These are phyloP conservation scores for Zeuzera pyrina DNA, from an alignment of 2,888 invertebrate genomes.

Conservation along the genomic window DNA sequence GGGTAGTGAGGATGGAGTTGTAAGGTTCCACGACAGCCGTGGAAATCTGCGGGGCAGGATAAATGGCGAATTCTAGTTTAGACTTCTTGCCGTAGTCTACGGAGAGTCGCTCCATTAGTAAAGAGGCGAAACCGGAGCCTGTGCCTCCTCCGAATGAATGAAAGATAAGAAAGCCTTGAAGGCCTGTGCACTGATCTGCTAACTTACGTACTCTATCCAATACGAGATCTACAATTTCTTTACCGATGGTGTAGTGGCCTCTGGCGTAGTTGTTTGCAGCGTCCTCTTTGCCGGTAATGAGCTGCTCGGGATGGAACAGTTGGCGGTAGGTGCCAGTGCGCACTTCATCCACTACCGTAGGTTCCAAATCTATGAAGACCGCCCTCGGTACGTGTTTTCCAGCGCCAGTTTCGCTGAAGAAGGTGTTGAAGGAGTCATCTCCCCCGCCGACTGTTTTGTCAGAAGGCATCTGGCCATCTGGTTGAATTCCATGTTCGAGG, in stretches of 20 bases:
- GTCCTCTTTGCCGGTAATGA: slow-evolving; percentile 96
- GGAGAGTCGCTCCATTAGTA: slow-evolving; percentile 95
- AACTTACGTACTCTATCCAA: slow-evolving; percentile 88
- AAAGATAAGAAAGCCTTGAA: slow-evolving; percentile 94
- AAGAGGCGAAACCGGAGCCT: slow-evolving; percentile 94
- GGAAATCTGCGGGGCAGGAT: slow-evolving; percentile 93
- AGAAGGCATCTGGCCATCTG: slow-evolving; percentile 89
- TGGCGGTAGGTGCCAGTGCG: slow-evolving; percentile 95
- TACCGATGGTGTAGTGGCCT: slow-evolving; percentile 97
- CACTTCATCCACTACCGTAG: slow-evolving; percentile 95
- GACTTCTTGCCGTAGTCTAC: slow-evolving; percentile 97
- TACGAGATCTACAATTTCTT: slow-evolving; percentile 92
- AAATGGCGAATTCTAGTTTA: slow-evolving; percentile 95
- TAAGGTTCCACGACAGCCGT: slow-evolving; percentile 96
- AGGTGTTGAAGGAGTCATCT: slow-evolving; percentile 95
- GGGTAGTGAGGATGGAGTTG: slow-evolving; percentile 95
- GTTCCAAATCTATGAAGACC: slow-evolving; percentile 96
- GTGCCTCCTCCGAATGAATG: slow-evolving; percentile 96
- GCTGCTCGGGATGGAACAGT: slow-evolving; percentile 96
- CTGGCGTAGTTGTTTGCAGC: slow-evolving; percentile 98
- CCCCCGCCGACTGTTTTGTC: slow-evolving; percentile 87
- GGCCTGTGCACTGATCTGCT: slow-evolving; percentile 92
- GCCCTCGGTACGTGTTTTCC: slow-evolving; percentile 96
- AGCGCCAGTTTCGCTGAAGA: slow-evolving; percentile 94
- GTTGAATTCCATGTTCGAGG: slow-evolving; percentile 86